These are phyloP conservation scores for Hirundichthys speculiger DNA, from an alignment of 2,113 vertebrate genomes.

Conservation along the genomic window DNA sequence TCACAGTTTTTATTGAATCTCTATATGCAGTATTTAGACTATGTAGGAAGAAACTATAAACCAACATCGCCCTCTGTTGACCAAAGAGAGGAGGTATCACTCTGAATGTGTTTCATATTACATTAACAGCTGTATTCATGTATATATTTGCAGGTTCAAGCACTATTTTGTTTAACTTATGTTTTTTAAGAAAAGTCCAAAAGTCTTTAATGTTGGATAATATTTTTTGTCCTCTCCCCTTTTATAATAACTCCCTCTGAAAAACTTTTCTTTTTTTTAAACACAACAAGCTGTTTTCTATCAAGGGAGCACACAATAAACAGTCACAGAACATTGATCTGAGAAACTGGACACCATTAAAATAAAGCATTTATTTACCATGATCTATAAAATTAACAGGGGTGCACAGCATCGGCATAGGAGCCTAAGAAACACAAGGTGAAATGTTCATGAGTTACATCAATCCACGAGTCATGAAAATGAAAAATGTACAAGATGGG, in stretches of 20 bases:
- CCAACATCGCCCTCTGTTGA: slow-evolving; percentile 48
- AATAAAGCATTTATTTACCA: slow-evolving; percentile 43
- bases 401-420: slow-evolving; percentile 14
- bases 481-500: slow-evolving; percentile 45
- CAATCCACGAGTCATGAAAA: slow-evolving; percentile 22
- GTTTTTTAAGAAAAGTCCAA: no score
- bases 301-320: not conserved
- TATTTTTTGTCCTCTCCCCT: no score
- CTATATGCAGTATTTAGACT: not conserved
- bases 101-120: no score
- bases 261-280: no score
- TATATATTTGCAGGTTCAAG: no score
- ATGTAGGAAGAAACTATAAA: not conserved
- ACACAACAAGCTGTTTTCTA: not conserved
- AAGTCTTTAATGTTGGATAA: no score
- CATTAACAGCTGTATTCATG: not conserved
- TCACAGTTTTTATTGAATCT: not conserved
- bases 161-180: no score
- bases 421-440: slow-evolving; percentile 24
- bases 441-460: slow-evolving; percentile 28
- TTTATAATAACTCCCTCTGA: no score
- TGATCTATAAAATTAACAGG: slow-evolving; percentile 17
- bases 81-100: not conserved
- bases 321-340: rapidly evolving
- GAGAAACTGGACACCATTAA: slow-evolving; percentile 4